Evolutionary conservation across 2,888 invertebrate genomes (phyloP).

Genomic region (Nowickia ferox): DNA sequence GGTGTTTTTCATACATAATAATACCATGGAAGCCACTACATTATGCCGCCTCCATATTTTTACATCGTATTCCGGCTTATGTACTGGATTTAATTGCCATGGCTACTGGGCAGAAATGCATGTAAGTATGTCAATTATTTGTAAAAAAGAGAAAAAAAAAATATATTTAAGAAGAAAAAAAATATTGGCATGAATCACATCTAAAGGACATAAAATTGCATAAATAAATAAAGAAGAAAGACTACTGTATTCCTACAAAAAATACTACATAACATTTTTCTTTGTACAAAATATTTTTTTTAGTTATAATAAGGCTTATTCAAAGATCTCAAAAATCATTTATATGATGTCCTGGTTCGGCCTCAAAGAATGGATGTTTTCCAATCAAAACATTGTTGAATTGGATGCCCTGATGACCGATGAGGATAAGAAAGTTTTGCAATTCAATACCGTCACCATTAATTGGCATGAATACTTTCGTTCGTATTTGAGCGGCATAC

Average conservation of each 20-base stretch:
- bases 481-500: constrained; percentile 87
- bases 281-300: constrained; percentile 6
- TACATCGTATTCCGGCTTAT: constrained; percentile 83
- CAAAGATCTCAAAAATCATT: constrained; percentile 82
- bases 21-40: constrained; percentile 83
- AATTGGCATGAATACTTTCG: constrained; percentile 88
- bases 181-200: constrained; percentile 15
- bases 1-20: constrained; percentile 83
- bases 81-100: constrained; percentile 83
- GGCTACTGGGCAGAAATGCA: constrained; percentile 83
- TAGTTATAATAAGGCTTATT: constrained; percentile 81
- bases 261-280: neutral
- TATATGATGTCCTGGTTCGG: constrained; percentile 83
- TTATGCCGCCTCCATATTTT: constrained; percentile 81
- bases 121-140: constrained; percentile 78
- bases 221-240: neutral
- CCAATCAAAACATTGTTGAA: constrained; percentile 81
- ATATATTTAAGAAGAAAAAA: neutral
- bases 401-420: constrained; percentile 79
- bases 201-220: neutral
- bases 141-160: neutral
- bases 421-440: constrained; percentile 78
- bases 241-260: neutral
- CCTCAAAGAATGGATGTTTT: constrained; percentile 82
- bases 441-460: constrained; percentile 86